Conservation (phyloP, 2,113 vertebrate genomes). For the Chiloscyllium plagiosum region DNA sequence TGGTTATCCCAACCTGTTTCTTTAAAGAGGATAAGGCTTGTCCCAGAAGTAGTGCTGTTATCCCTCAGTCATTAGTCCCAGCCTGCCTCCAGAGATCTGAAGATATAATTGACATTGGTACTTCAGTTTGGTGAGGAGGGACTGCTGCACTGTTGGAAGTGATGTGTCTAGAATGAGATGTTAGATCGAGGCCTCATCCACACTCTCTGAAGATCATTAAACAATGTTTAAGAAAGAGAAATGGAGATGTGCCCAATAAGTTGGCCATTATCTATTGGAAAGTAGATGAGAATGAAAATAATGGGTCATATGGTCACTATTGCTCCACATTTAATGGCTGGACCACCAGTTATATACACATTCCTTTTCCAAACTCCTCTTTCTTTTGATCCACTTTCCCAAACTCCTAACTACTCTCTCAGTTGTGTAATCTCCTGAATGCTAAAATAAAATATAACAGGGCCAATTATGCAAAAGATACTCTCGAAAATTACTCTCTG, state of each 20-base stretch:
- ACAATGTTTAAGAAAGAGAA: not conserved
- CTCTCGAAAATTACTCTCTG: too few relatives aligned
- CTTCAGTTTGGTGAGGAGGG: too few relatives aligned
- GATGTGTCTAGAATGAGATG: not conserved
- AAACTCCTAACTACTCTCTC: too few relatives aligned
- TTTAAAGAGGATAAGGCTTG: not conserved
- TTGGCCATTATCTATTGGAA: not conserved
- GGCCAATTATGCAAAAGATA: too few relatives aligned
- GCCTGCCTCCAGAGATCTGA: not conserved
- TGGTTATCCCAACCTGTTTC: not conserved
- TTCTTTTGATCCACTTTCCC: too few relatives aligned
- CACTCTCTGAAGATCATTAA: not conserved
- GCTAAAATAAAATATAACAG: too few relatives aligned
- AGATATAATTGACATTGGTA: not conserved
- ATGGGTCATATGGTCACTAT: too few relatives aligned
- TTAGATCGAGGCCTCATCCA: not conserved
- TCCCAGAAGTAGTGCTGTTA: not conserved
- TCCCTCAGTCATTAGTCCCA: not conserved
- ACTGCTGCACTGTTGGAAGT: not conserved
- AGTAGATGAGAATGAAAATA: not conserved
- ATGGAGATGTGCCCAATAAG: not conserved
- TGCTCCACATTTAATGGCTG: not conserved
- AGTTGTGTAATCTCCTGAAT: too few relatives aligned
- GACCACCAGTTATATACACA: too few relatives aligned
- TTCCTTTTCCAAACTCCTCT: too few relatives aligned